Conservation (phyloP, 2,888 invertebrate genomes). For the Lacanobia wlatinum region DNA sequence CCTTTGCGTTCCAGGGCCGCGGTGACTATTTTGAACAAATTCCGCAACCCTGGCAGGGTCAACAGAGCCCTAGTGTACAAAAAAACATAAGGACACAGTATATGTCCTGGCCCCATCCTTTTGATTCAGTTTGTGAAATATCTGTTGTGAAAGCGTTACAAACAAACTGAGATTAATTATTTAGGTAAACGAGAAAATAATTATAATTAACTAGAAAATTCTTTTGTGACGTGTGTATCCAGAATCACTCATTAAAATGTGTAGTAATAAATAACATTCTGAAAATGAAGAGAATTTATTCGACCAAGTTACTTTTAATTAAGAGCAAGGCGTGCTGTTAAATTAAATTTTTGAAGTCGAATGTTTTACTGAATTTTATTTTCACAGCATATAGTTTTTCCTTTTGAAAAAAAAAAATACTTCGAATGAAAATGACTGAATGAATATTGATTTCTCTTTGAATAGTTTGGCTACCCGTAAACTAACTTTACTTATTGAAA, state of each 20-base stretch:
- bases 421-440: conserved; percentile 2
- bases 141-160: no score
- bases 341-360: background rate
- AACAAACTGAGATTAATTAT: background rate
- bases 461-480: background rate
- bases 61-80: no score
- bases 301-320: conserved; percentile 40
- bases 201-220: background rate
- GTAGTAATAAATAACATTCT: conserved; percentile 5
- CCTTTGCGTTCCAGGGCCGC: no score
- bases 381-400: background rate
- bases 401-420: conserved; percentile 1
- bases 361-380: background rate
- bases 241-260: conserved; percentile 9
- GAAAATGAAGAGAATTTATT: conserved; percentile 43
- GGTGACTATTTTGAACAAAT: no score
- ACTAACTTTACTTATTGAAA: background rate
- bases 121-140: no score
- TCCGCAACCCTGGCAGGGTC: no score
- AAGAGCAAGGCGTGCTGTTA: background rate
- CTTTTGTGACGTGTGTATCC: background rate
- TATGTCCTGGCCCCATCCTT: no score
- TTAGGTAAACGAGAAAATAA: background rate
- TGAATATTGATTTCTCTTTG: conserved; percentile 6
- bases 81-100: no score